Conservation (phyloP, 1,140 invertebrate genomes). For the Venustaconcha ellipsiformis region DNA sequence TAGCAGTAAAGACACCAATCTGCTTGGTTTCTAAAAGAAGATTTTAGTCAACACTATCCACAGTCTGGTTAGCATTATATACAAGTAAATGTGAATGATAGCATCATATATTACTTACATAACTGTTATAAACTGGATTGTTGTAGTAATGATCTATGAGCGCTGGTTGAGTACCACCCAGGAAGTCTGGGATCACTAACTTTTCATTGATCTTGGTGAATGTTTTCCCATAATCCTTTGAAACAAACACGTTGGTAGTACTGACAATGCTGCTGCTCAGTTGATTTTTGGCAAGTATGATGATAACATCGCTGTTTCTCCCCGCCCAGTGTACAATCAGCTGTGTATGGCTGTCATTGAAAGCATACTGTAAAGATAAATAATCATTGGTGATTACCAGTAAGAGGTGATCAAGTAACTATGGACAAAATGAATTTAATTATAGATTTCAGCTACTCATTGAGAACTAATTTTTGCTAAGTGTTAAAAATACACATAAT, state of each 20-base stretch:
- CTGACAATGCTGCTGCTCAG: neutral
- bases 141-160: constrained; percentile 86
- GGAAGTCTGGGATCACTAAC: constrained; percentile 69
- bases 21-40: too few relatives aligned
- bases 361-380: constrained; percentile 63
- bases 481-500: too few relatives aligned
- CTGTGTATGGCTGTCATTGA: constrained; percentile 88
- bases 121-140: constrained; percentile 80
- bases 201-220: constrained; percentile 81
- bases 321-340: constrained; percentile 92
- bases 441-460: too few relatives aligned
- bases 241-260: constrained; percentile 82
- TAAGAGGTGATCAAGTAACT: too few relatives aligned
- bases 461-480: too few relatives aligned
- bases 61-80: too few relatives aligned
- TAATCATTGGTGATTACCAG: constrained; percentile 1
- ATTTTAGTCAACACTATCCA: too few relatives aligned
- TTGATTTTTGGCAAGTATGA: constrained; percentile 80
- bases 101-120: constrained; percentile 73
- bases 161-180: constrained; percentile 71
- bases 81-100: too few relatives aligned
- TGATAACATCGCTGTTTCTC: constrained; percentile 85
- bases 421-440: too few relatives aligned
- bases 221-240: constrained; percentile 86
- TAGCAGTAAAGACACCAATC: too few relatives aligned